These are phyloP conservation scores for Athripsodes cinereus DNA, from an alignment of 2,888 invertebrate genomes.

Conservation along the genomic window DNA sequence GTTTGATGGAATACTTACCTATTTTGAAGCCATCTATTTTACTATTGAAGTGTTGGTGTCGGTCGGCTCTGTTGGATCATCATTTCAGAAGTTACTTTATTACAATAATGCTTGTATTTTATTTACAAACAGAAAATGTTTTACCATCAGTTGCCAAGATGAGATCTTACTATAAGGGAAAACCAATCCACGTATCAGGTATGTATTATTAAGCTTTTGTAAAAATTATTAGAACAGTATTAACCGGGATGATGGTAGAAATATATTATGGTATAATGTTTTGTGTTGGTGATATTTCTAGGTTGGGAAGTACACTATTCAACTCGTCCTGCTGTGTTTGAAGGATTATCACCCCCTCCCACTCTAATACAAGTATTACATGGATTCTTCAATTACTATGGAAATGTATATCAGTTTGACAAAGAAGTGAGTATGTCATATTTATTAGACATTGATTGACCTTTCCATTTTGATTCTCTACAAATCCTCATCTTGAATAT, in stretches of 20 bases:
- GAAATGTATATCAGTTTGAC: slow-evolving; percentile 33
- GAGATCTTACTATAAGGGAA: slow-evolving; percentile 28
- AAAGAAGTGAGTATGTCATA: slow-evolving; percentile 30
- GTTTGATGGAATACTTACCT: slow-evolving; percentile 37
- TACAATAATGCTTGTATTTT: slow-evolving; percentile 49
- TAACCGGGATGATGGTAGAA: not conserved
- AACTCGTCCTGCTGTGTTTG: slow-evolving; percentile 27
- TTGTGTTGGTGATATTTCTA: slow-evolving; percentile 26
- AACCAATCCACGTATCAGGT: slow-evolving; percentile 33
- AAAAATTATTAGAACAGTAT: not conserved
- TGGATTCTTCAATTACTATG: slow-evolving; percentile 36
- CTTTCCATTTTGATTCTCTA: too few relatives aligned
- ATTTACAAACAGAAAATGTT: slow-evolving; percentile 40
- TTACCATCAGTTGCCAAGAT: slow-evolving; percentile 34
- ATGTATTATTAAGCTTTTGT: too few relatives aligned
- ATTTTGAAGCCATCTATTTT: slow-evolving; percentile 42
- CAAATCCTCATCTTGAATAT: too few relatives aligned
- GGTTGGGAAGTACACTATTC: slow-evolving; percentile 37
- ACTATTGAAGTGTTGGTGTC: slow-evolving; percentile 47
- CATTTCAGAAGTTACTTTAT: slow-evolving; percentile 42
- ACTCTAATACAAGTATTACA: slow-evolving; percentile 30
- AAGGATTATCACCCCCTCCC: slow-evolving; percentile 23
- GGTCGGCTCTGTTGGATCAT: slow-evolving; percentile 30
- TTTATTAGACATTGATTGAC: too few relatives aligned
- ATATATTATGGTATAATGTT: too few relatives aligned